Evolutionary conservation across 1,140 invertebrate genomes (phyloP).

Genomic region (Saccostrea glomerata): DNA sequence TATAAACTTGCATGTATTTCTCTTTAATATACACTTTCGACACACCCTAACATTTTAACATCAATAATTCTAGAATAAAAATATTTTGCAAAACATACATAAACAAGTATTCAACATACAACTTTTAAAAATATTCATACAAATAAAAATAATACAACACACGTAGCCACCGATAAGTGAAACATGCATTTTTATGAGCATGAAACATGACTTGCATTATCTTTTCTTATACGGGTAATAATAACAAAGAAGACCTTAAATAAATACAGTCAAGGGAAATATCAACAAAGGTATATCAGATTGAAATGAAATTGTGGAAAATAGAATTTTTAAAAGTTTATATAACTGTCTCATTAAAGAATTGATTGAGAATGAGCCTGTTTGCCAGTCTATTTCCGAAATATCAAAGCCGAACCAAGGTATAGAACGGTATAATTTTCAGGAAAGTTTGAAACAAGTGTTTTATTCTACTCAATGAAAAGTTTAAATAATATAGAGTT

Average conservation of each 20-base stretch:
- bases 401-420: too few species aligned
- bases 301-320: too few species aligned
- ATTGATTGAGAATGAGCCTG: too few species aligned
- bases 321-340: too few species aligned
- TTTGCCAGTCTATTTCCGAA: too few species aligned
- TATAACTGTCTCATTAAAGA: too few species aligned
- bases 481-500: too few species aligned
- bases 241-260: constrained; percentile 8
- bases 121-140: background rate
- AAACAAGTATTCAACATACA: background rate
- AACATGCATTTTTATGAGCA: background rate
- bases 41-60: background rate
- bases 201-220: background rate
- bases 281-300: too few species aligned
- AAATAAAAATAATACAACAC: background rate
- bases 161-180: background rate
- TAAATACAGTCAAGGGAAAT: background rate
- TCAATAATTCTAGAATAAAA: background rate
- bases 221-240: background rate
- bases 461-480: too few species aligned
- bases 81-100: background rate
- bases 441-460: too few species aligned
- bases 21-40: background rate
- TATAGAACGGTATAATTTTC: too few species aligned
- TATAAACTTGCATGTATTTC: background rate